A percentile compares a stretch with the other conserved stretches of the same genome.
Conservation (phyloP, 2,888 invertebrate species). For the Plagiodera versicolora region DNA sequence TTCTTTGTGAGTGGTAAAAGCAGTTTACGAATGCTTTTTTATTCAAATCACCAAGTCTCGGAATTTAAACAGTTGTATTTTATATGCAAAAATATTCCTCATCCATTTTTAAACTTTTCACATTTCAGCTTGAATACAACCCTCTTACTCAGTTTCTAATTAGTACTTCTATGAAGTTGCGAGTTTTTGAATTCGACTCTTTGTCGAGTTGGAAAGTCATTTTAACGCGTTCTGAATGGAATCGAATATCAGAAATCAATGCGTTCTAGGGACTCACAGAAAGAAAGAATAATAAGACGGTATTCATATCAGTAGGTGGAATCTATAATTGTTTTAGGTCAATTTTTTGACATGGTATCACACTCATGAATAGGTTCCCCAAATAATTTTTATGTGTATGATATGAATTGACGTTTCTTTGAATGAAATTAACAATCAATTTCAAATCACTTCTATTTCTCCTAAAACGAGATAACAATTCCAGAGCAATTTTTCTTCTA, state of each 20-base stretch:
- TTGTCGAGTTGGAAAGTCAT: background rate
- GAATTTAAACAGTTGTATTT: constrained; percentile 27
- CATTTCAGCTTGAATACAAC: constrained; percentile 19
- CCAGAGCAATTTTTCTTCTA: no score
- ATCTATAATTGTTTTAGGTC: no score
- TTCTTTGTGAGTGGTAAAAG: constrained; percentile 15
- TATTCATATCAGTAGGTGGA: no score
- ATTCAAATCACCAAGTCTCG: constrained; percentile 34
- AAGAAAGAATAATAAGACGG: no score
- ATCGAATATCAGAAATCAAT: background rate
- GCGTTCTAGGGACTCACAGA: no score
- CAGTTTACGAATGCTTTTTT: constrained; percentile 34
- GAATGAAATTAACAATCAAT: no score
- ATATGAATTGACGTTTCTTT: no score
- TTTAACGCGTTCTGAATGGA: background rate
- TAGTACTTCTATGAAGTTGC: background rate
- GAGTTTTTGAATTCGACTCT: background rate
- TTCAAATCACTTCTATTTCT: no score
- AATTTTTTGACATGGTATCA: no score
- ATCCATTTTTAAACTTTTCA: constrained; percentile 31
- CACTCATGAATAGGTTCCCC: no score
- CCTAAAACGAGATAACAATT: no score
- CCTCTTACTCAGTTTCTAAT: constrained; percentile 22
- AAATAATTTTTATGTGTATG: no score
- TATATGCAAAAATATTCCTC: constrained; percentile 35